These are phyloP conservation scores for Holothuria leucospilota DNA, from an alignment of 53 echinoderm and acorn worm species.

Conservation along the genomic window DNA sequence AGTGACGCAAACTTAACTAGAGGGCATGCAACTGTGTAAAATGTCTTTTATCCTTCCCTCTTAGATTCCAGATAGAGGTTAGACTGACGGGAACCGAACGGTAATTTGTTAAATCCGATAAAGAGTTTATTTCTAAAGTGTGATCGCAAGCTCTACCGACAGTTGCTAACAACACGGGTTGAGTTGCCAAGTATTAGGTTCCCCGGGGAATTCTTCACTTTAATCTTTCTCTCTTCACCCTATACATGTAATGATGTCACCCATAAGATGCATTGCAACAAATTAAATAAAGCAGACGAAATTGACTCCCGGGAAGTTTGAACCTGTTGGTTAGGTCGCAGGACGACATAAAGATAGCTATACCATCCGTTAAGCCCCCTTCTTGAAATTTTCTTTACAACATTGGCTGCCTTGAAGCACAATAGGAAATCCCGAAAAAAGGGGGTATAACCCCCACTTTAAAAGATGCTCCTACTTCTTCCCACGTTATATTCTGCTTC, in stretches of 20 bases:
- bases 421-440: too few relatives aligned
- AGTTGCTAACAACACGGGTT: constrained; percentile 18
- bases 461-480: too few relatives aligned
- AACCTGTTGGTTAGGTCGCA: too few relatives aligned
- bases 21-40: too few relatives aligned
- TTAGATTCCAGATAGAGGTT: not conserved
- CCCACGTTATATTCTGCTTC: too few relatives aligned
- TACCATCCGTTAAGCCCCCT: too few relatives aligned
- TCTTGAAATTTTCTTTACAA: too few relatives aligned
- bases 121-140: constrained; percentile 28
- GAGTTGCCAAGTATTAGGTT: constrained; percentile 25
- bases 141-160: constrained; percentile 16
- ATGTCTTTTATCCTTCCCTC: too few relatives aligned
- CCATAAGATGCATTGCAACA: not conserved
- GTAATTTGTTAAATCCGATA: constrained; percentile 35
- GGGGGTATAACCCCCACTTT: too few relatives aligned
- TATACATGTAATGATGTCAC: not conserved
- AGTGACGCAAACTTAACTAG: too few relatives aligned
- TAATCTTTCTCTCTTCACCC: not conserved
- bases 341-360: too few relatives aligned
- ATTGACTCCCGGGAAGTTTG: not conserved
- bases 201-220: constrained; percentile 9
- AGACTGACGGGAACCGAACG: constrained; percentile 16
- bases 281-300: constrained; percentile 11
- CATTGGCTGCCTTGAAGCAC: too few relatives aligned